phyloP scores from a whole-genome alignment of 2,888 invertebrate genomes.

The Latrodectus elegans region DNA sequence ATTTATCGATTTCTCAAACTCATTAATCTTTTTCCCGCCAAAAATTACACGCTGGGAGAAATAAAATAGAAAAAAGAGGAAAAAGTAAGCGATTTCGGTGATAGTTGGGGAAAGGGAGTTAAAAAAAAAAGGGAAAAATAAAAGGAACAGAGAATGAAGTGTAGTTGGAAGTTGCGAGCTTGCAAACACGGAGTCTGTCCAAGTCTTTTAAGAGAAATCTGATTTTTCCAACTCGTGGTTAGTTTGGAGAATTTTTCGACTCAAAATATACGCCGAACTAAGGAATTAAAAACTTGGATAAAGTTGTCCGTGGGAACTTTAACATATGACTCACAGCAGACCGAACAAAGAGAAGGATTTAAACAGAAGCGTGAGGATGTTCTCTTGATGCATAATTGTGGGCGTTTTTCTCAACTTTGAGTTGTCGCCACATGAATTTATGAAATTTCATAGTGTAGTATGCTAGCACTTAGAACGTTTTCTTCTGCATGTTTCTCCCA shows the following conservation, averaged over 20 bases:
- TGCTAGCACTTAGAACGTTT: not conserved
- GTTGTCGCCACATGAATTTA: slow-evolving; percentile 49
- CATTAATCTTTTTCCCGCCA: slow-evolving; percentile 68
- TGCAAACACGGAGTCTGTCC: slow-evolving; percentile 28
- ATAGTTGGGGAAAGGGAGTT: slow-evolving; percentile 5
- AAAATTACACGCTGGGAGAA: slow-evolving; percentile 59
- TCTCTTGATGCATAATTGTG: slow-evolving; percentile 44
- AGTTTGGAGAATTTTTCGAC: slow-evolving; percentile 54
- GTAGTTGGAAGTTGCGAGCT: not conserved
- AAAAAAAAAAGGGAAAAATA: not conserved
- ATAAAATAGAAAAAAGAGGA: slow-evolving; percentile 4
- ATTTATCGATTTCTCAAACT: slow-evolving; percentile 66
- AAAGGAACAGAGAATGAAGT: not conserved
- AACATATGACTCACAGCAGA: slow-evolving; percentile 32
- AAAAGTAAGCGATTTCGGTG: not conserved
- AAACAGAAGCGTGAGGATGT: not conserved
- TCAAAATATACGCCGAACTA: slow-evolving; percentile 58
- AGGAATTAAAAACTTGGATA: slow-evolving; percentile 64
- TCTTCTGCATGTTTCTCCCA: no score
- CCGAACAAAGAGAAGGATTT: slow-evolving; percentile 22
- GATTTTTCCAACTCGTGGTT: slow-evolving; percentile 54
- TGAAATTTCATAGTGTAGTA: slow-evolving; percentile 40
- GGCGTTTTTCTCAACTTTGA: slow-evolving; percentile 31
- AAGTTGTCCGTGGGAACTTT: slow-evolving; percentile 62
- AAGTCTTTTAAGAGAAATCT: slow-evolving; percentile 52